Conservation (phyloP, 2,113 vertebrate species). For the Acrocephalus arundinaceus region DNA sequence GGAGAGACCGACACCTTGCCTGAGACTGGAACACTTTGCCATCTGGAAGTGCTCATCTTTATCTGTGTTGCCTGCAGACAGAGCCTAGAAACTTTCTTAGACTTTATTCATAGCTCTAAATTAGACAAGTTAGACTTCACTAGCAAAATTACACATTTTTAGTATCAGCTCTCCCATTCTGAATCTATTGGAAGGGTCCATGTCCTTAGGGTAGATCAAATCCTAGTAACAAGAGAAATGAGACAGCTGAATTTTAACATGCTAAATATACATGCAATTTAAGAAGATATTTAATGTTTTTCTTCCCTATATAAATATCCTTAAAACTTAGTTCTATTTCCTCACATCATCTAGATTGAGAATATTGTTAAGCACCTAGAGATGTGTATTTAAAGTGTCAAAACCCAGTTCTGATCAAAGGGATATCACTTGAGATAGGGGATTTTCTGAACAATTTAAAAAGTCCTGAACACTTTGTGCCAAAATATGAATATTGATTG, state of each 20-base stretch:
- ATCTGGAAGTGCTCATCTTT: neutral
- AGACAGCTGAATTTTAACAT: neutral
- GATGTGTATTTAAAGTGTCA: neutral
- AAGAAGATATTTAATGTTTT: neutral
- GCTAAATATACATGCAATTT: neutral
- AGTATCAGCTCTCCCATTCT: neutral
- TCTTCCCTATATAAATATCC: neutral
- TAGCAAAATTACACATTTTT: neutral
- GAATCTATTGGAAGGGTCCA: neutral
- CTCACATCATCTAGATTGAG: neutral
- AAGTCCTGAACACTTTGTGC: neutral
- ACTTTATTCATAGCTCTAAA: neutral
- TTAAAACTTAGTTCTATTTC: neutral
- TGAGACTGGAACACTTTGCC: neutral
- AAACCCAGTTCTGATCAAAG: neutral
- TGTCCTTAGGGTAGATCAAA: neutral
- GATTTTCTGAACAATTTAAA: neutral
- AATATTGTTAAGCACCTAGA: neutral
- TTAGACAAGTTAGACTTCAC: neutral
- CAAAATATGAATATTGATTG: neutral
- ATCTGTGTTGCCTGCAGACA: neutral
- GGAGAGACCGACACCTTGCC: neutral
- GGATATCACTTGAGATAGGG: neutral
- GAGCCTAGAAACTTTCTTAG: neutral
- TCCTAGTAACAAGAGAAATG: neutral